Evolutionary conservation across 2,888 invertebrate species (phyloP).

Genomic region (Hydroisotoma schaefferi): DNA sequence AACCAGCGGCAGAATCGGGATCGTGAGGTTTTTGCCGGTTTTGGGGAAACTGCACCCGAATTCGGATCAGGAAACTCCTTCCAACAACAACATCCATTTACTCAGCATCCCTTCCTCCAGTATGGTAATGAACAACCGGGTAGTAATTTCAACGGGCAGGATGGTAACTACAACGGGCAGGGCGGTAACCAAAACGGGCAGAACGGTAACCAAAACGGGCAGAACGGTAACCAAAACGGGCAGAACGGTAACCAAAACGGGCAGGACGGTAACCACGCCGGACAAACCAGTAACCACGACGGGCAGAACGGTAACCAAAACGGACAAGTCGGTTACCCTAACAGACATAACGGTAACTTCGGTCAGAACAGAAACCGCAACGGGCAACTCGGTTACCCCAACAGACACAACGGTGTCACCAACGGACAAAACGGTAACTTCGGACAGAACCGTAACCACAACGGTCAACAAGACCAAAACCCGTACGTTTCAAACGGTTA

Average conservation of each 20-base stretch:
- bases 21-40: slow-evolving; percentile 14
- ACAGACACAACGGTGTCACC: too few relatives aligned
- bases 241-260: not conserved
- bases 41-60: slow-evolving; percentile 6
- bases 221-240: not conserved
- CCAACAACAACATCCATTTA: slow-evolving; percentile 15
- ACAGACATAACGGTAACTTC: too few relatives aligned
- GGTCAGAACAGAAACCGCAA: too few relatives aligned
- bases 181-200: not conserved
- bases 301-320: too few relatives aligned
- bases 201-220: not conserved
- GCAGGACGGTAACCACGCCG: not conserved
- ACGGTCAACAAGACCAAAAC: too few relatives aligned
- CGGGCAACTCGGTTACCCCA: too few relatives aligned
- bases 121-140: not conserved
- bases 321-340: too few relatives aligned
- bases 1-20: not conserved
- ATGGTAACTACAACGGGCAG: not conserved
- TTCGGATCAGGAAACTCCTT: too few relatives aligned
- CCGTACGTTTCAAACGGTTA: too few relatives aligned
- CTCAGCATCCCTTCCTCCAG: slow-evolving; percentile 6
- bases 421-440: too few relatives aligned
- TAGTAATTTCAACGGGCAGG: too few relatives aligned
- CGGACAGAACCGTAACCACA: too few relatives aligned
- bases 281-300: not conserved